A percentile compares a stretch with the other conserved stretches of the same genome.
Conservation (phyloP, 2,113 vertebrate genomes). For the Leptobrachium ailaonicum region DNA sequence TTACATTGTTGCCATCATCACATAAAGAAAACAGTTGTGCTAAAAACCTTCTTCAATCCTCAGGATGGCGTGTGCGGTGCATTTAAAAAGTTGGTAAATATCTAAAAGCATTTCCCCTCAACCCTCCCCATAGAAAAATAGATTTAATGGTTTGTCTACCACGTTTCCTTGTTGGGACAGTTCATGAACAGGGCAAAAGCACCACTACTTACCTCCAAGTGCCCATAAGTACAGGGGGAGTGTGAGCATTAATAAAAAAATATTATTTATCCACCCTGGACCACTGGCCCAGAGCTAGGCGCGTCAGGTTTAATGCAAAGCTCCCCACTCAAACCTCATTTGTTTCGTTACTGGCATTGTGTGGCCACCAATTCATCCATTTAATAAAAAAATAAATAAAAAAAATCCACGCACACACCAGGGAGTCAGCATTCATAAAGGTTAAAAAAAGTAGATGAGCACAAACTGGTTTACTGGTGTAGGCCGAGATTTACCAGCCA, state of each 20-base stretch:
- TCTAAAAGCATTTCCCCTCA: not conserved
- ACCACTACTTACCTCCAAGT: too few relatives aligned
- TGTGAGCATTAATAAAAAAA: too few relatives aligned
- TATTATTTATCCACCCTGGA: not conserved
- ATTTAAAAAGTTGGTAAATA: not conserved
- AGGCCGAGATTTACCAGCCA: not conserved
- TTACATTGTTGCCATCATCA: not conserved
- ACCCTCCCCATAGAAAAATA: constrained; percentile 11
- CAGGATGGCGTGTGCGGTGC: not conserved
- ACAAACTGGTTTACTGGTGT: not conserved
- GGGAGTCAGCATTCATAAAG: too few relatives aligned
- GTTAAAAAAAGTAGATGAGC: not conserved
- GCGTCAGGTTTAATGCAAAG: not conserved
- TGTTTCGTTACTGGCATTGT: too few relatives aligned
- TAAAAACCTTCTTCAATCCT: not conserved
- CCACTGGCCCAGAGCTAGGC: not conserved
- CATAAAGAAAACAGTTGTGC: not conserved
- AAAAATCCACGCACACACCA: not conserved
- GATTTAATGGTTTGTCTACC: not conserved
- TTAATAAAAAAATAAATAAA: not conserved
- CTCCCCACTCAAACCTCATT: not conserved
- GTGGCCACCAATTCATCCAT: too few relatives aligned
- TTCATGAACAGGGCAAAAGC: too few relatives aligned
- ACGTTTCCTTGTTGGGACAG: too few relatives aligned
- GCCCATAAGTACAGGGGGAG: too few relatives aligned